Base-by-base conservation (phyloP, 2,797 vertebrate species). In the Clarias pachynema region DNA sequence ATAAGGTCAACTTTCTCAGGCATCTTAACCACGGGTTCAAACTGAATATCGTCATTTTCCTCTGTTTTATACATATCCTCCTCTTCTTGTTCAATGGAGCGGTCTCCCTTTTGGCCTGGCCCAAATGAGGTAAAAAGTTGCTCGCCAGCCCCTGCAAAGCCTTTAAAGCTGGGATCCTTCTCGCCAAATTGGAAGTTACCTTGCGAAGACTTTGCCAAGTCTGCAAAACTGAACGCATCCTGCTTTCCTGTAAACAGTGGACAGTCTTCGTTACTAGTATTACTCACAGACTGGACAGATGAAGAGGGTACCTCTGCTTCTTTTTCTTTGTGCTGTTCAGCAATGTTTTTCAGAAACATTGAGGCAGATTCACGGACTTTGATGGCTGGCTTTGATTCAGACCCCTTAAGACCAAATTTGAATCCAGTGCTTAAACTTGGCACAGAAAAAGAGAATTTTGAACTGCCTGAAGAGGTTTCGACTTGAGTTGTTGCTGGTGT, bases 11-110 rank as follows among this genome's bases (percentile, higher is more conserved):
- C 96, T 88, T 97, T 99, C 18, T 99, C 98, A 77, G 98, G 98
- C 96, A 99, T 97, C 84, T 97, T 97, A 86, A 99, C 97, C 44
- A 99, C 96, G n/a, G 98, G 98, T 83, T 99, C 98, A 95, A 99
- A 99, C 92, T 99, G 98, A 86, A 99, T 99, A 74, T 99, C 97
- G 78, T 99, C 98, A 0, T 93, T 96, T 68, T 99, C 98, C 83
- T 99, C 98, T 0, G 98, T 99, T 92, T 96, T 98, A 89, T 99
- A 99, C 90, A 97, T 95, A 40, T 96, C 97, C n/a, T 97, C 96
- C 12, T 96, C 96, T 66, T 97, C 98, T 29, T 92, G 88, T 63
- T 97, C 96, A 89, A 90, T 88, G 88, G 95, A 91, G 4, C 89
- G 83, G 34, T 93, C 95, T 10, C 89, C 81, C 86, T 94, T 97